Conservation (phyloP, 2,888 invertebrate species). For the Rotaria sp. region DNA sequence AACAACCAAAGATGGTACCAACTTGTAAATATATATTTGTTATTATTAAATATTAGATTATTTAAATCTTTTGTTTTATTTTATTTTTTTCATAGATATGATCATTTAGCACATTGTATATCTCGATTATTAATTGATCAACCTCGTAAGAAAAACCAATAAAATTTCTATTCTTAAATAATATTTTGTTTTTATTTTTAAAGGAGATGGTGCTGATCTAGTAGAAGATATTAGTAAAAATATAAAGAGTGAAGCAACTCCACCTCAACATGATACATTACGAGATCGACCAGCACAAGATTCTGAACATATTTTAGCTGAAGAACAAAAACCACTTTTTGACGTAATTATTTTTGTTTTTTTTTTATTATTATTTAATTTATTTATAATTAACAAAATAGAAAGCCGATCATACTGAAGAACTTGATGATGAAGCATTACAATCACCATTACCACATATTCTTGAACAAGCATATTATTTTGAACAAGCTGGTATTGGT, state of each 20-base stretch:
- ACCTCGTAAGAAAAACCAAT: conserved; percentile 56
- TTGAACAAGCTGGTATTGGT: conserved; percentile 69
- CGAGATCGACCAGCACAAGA: conserved; percentile 32
- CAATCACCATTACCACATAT: conserved; percentile 57
- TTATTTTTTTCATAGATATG: conserved; percentile 64
- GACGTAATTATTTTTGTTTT: conserved; percentile 44
- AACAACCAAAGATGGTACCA: conserved; percentile 51
- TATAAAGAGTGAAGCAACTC: conserved; percentile 62
- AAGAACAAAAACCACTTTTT: conserved; percentile 54
- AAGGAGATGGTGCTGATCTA: conserved; percentile 67
- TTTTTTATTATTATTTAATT: neutral
- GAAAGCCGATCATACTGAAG: conserved; percentile 50
- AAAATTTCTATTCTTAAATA: no score
- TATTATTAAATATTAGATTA: neutral
- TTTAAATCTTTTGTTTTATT: conserved; percentile 38
- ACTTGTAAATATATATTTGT: conserved; percentile 48
- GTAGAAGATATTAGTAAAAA: conserved; percentile 77
- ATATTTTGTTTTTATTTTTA: neutral
- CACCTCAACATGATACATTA: conserved; percentile 49
- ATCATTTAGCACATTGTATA: conserved; percentile 72
- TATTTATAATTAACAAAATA: neutral
- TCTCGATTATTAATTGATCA: conserved; percentile 70
- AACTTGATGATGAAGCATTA: conserved; percentile 49
- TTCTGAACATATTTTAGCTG: conserved; percentile 53
- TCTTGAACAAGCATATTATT: conserved; percentile 58